Percentiles rank a stretch among this genome's conserved stretches.
phyloP scores from a whole-genome alignment of 2,113 vertebrate species.

The Athene noctua region DNA sequence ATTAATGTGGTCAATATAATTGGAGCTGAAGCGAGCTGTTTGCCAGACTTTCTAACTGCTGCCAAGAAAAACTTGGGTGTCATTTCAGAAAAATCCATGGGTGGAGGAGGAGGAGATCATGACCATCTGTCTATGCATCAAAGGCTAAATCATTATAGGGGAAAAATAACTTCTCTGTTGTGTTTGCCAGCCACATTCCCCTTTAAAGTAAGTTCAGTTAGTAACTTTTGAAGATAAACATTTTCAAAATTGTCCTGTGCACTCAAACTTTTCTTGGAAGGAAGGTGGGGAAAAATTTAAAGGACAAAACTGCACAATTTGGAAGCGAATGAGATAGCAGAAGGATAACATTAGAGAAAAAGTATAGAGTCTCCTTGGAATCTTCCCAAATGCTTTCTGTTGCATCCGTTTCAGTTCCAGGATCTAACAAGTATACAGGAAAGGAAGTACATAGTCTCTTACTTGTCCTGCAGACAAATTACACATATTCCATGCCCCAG shows the following conservation, averaged over 20 bases:
- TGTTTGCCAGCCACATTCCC: constrained; percentile 33
- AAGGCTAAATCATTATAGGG: constrained; percentile 52
- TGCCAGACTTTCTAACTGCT: constrained; percentile 77
- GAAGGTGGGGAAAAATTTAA: neutral
- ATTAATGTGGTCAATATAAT: constrained; percentile 80
- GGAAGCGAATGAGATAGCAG: constrained; percentile 3
- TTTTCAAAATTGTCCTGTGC: constrained; percentile 37
- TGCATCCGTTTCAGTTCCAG: neutral
- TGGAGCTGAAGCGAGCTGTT: constrained; percentile 75
- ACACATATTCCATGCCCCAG: neutral
- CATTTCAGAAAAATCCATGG: constrained; percentile 79
- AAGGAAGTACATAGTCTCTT: neutral
- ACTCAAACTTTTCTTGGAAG: neutral
- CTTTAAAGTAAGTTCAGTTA: constrained; percentile 34
- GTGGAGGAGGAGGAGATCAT: constrained; percentile 74
- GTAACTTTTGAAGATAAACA: constrained; percentile 12
- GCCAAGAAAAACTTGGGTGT: constrained; percentile 83
- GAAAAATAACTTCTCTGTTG: constrained; percentile 44
- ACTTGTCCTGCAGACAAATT: neutral
- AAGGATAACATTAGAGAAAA: constrained; percentile 1
- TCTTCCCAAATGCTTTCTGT: neutral
- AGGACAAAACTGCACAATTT: neutral
- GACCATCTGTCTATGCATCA: constrained; percentile 75
- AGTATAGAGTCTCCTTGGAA: neutral
- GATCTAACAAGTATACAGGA: neutral